These are phyloP conservation scores for Tiliqua scincoides DNA, from an alignment of 2,113 vertebrate species.

Conservation along the genomic window DNA sequence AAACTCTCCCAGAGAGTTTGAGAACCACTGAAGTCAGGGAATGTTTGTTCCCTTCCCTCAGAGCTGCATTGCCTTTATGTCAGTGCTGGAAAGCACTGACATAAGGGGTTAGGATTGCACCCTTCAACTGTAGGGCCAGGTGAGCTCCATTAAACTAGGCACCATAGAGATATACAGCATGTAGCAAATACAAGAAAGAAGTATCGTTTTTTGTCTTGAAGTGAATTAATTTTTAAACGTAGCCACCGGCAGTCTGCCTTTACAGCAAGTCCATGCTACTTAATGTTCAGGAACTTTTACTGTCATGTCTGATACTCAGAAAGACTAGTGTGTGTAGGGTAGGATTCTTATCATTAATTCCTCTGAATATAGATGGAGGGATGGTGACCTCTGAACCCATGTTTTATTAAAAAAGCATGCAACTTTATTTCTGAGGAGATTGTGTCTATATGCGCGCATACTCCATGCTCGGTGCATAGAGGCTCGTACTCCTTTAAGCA, in stretches of 20 bases:
- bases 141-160: background rate
- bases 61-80: no score
- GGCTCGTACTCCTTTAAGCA: background rate
- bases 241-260: background rate
- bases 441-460: rapidly evolving
- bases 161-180: background rate
- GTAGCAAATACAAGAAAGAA: no score
- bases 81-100: no score
- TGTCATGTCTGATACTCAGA: background rate
- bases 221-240: background rate
- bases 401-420: conserved; percentile 6
- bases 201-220: background rate
- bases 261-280: background rate
- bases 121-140: background rate
- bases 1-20: no score
- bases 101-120: no score
- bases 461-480: background rate
- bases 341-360: background rate
- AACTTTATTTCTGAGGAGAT: conserved; percentile 19
- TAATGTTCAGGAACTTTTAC: background rate
- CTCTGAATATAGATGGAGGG: conserved; percentile 16
- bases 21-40: no score
- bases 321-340: background rate
- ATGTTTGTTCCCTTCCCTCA: no score
- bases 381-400: background rate